These are phyloP conservation scores for Eutolmus rufibarbis DNA, from an alignment of 2,888 invertebrate genomes.

Conservation along the genomic window DNA sequence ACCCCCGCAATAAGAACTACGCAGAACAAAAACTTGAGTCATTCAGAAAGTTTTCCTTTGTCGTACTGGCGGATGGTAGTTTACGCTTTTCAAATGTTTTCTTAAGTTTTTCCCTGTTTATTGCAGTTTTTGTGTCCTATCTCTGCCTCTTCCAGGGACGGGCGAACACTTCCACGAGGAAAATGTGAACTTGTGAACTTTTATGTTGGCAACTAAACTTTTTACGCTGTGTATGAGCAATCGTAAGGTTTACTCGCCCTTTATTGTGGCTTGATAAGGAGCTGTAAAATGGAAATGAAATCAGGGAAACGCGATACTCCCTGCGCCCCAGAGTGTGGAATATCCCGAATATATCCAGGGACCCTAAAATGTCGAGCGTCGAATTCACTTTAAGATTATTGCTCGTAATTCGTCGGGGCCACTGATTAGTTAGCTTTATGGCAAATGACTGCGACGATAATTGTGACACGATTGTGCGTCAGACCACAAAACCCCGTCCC, in stretches of 20 bases:
- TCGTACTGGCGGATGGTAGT: conserved; percentile 18
- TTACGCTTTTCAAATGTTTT: conserved; percentile 27
- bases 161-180: neutral
- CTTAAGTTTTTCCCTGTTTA: conserved; percentile 21
- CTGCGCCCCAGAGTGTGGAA: neutral
- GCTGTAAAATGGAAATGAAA: conserved; percentile 44
- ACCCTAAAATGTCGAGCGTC: neutral
- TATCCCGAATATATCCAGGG: neutral
- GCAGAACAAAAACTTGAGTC: conserved; percentile 15
- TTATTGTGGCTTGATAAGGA: conserved; percentile 43
- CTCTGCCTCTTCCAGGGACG: neutral
- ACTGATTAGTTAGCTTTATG: neutral
- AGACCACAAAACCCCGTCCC: neutral
- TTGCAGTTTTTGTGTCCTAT: conserved; percentile 24
- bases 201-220: conserved; percentile 42
- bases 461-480: neutral
- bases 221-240: conserved; percentile 44
- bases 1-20: neutral
- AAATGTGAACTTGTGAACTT: conserved; percentile 32
- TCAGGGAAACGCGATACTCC: neutral
- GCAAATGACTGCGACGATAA: neutral
- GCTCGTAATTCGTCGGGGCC: neutral
- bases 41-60: conserved; percentile 10
- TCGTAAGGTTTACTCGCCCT: conserved; percentile 40
- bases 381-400: conserved; percentile 27